Base-by-base conservation (phyloP, 1,140 invertebrate genomes). In the Archivesica marissinica region DNA sequence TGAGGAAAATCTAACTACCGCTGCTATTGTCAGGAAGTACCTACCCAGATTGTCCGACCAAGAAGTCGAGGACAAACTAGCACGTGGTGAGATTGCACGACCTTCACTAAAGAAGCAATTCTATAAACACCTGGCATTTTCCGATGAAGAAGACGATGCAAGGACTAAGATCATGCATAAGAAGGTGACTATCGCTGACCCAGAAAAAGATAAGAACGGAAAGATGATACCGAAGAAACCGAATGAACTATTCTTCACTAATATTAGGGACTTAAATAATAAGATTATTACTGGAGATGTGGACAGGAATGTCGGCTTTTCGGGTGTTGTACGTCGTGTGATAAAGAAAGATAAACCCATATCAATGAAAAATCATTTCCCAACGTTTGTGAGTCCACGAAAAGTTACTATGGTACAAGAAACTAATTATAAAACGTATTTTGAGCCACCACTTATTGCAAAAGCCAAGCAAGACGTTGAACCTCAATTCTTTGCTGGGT, bases 401-500 rank as follows among this genome's bases (percentile, higher is more conserved):
- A 90, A 90, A 86, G 75, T 78, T 23, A 78, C 59, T 2, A 28
- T 84, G 38, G 39, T 82, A 3, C 68, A 88, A 66, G 78, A 90
- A 52, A 83, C 86, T 11, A 35, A 77, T 0, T 87, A 87, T 68
- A 84, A 88, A 50, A 82, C 81, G 2, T 87, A 50, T 72, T 90
- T 85, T 50, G 86, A 85, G 1, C 89, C 89, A 0, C 89, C 89
- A 2, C 59, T 90, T 20, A 78, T 90, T 20, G 64, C 79, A 30
- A 87, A 82, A 35, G 61, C 52, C 15, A 80, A 75, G 23, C 87
- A 90, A 84, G 66, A 54, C 15, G 68, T 85, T 7, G 86, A 87
- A 33, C 89, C 89, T 0, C 59, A 79, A 0, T 90, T 90, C 56
- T 90, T 90, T 52, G 89, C 89, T 38, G 89, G 89, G 0, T 90